Evolutionary conservation across 1,140 invertebrate species (phyloP).

Genomic region (Popillia japonica): DNA sequence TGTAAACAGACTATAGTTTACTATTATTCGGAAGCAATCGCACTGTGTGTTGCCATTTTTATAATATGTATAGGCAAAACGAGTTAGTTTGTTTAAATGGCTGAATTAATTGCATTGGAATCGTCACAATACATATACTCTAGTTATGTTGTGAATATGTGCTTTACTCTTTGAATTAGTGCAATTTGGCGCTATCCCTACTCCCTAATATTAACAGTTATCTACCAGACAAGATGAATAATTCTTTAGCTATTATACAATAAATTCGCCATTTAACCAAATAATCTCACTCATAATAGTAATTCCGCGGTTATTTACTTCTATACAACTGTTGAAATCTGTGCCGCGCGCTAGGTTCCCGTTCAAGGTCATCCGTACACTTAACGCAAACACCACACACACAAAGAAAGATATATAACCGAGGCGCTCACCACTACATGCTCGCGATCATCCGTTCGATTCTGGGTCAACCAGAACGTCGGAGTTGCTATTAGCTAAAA

Average conservation of each 20-base stretch:
- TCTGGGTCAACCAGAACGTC: slow-evolving; percentile 21
- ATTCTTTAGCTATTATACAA: too few relatives aligned
- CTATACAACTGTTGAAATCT: slow-evolving; percentile 12
- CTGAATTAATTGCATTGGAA: too few relatives aligned
- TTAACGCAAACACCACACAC: neutral
- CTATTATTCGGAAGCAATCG: neutral
- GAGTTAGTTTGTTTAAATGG: too few relatives aligned
- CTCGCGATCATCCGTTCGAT: slow-evolving; percentile 8
- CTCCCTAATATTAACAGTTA: too few relatives aligned
- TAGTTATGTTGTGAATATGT: too few relatives aligned
- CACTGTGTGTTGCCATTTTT: neutral
- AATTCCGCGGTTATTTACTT: slow-evolving; percentile 2
- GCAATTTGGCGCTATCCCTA: too few relatives aligned
- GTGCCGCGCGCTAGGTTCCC: neutral
- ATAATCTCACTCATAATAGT: neutral
- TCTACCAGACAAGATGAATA: too few relatives aligned
- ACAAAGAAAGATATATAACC: neutral
- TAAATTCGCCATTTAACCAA: too few relatives aligned
- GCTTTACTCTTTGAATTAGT: too few relatives aligned
- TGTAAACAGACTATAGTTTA: too few relatives aligned
- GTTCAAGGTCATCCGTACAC: slow-evolving; percentile 24
- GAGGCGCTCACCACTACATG: slow-evolving; percentile 8
- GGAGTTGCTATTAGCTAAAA: neutral
- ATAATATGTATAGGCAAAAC: too few relatives aligned
- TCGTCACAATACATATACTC: too few relatives aligned